Evolutionary conservation across 2,888 invertebrate genomes (phyloP).

Genomic region (Xanthorhoe spadicearia): DNA sequence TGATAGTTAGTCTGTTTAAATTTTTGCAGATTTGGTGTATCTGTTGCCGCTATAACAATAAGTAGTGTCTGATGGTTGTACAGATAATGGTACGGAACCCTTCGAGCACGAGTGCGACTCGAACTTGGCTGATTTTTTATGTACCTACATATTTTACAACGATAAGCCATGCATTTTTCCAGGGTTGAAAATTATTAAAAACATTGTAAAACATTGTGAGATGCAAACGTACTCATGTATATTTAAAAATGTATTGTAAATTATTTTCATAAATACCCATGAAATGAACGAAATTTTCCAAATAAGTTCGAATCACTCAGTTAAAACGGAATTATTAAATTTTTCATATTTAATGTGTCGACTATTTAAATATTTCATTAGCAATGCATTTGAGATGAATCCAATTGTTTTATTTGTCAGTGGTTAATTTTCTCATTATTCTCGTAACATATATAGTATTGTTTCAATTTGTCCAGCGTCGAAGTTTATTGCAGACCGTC

Average conservation of each 20-base stretch:
- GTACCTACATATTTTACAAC: conserved; percentile 19
- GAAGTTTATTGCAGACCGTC: conserved; percentile 8
- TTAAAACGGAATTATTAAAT: conserved; percentile 50
- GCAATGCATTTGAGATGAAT: conserved; percentile 59
- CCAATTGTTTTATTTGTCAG: conserved; percentile 69
- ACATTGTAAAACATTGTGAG: neutral
- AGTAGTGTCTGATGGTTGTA: too few relatives aligned
- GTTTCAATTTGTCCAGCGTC: conserved; percentile 19
- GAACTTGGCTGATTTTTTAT: too few relatives aligned
- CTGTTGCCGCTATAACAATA: too few relatives aligned
- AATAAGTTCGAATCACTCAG: conserved; percentile 45
- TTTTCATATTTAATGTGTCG: conserved; percentile 67
- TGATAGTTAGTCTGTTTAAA: too few relatives aligned
- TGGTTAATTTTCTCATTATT: conserved; percentile 69
- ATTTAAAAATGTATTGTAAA: neutral
- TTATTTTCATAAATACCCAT: neutral
- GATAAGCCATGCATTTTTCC: conserved; percentile 16
- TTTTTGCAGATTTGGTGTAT: too few relatives aligned
- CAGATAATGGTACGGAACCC: too few relatives aligned
- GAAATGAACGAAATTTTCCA: conserved; percentile 3
- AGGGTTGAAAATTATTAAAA: conserved; percentile 3
- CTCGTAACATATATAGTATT: conserved; percentile 51
- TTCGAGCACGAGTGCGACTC: too few relatives aligned
- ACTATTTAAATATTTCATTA: conserved; percentile 65
- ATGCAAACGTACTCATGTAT: too few relatives aligned